Percentiles rank a stretch among this genome's conserved stretches.
These are phyloP conservation scores for Sarcophaga subvicina DNA, from an alignment of 2,888 invertebrate genomes.

Conservation along the genomic window DNA sequence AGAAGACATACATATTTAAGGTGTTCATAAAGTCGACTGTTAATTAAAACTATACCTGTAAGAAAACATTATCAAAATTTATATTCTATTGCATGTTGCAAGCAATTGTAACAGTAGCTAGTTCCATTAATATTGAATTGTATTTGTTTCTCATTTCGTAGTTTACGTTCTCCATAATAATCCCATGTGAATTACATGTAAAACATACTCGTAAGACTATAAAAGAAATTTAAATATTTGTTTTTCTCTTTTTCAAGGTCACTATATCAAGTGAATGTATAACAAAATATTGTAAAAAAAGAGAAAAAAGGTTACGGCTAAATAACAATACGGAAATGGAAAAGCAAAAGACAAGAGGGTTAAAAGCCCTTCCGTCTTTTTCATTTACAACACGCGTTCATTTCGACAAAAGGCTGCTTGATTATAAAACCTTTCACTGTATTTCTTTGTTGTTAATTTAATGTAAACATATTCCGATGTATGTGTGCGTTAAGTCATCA, in stretches of 20 bases:
- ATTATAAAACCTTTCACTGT: background rate
- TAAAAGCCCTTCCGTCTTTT: background rate
- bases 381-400: background rate
- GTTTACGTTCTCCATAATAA: background rate
- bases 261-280: background rate
- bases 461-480: background rate
- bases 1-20: too few species aligned
- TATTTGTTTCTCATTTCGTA: background rate
- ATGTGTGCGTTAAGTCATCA: background rate
- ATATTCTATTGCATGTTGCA: too few species aligned
- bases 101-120: too few species aligned
- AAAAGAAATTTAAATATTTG: constrained; percentile 4
- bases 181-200: background rate
- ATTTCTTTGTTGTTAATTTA: background rate
- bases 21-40: too few species aligned
- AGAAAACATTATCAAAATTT: too few species aligned
- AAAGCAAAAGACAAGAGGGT: background rate
- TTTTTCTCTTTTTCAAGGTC: constrained; percentile 3
- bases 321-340: background rate
- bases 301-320: background rate
- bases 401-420: too few species aligned
- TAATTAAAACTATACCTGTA: too few species aligned
- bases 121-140: background rate
- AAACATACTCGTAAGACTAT: background rate
- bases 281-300: background rate